Evolutionary conservation across 2,888 invertebrate genomes (phyloP), one percentile per base, ranked within the genome.

Genomic region (Clistopyga incitator): DNA sequence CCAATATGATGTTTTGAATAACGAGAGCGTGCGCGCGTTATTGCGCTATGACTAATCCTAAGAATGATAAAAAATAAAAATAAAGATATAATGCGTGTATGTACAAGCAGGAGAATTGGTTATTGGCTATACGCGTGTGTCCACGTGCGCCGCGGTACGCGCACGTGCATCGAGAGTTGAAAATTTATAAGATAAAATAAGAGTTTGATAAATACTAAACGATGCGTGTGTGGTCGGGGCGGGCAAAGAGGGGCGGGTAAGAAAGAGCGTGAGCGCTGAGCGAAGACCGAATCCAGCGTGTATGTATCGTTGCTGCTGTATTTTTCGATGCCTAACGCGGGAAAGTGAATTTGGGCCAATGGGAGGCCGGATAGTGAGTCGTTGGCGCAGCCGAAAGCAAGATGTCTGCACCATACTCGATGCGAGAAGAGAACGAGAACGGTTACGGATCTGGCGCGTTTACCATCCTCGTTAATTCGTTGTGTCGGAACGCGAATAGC

Each of bases 331-430:
- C 2, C 10, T 2, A 8, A 10, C 10, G 61, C 78, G 84, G 84
- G 72, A 78, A 81, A 78, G 75, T 65, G 25, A 34, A 78, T 50
- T 38, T 23, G 2, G 38, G 54, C 84, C 86, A 86, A 84, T 85
- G 78, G 71, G 20, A 64, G 61, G 4, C 6, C 34, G 13, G 10
- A 78, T 80, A 65, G 64, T 76, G 72, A 59, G 81, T 59, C 34
- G 59, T 45, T 61, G 56, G 54, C 59, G 61, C 34, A 65, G 68
- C 54, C 45, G 67, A 81, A 82, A 78, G 77, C 85, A 87, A 87
- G 81, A 86, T 86, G 86, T 84, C 86, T 72, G 86, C 81, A 77
- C 71, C 81, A 77, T 67, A 84, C 81, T 85, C 74, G 86, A 85
- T 82, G 85, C 84, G 61, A 81, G 76, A 47, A 50, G 61, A 79